phyloP scores from a whole-genome alignment of 2,113 vertebrate species.

The Myotis davidii region DNA sequence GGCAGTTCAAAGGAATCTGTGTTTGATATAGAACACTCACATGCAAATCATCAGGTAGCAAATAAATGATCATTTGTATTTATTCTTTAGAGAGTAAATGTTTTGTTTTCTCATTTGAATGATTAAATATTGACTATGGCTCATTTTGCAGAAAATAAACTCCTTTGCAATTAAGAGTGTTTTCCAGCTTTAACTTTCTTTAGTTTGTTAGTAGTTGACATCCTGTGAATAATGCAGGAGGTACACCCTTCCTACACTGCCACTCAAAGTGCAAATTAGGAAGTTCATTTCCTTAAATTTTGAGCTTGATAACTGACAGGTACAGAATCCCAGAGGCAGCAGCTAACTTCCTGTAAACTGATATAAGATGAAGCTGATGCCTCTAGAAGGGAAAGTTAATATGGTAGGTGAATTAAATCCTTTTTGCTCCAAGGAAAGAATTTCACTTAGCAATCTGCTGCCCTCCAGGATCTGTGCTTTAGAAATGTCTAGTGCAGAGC shows the following conservation, averaged over 20 bases:
- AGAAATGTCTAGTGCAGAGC: background rate
- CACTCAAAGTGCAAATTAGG: constrained; percentile 16
- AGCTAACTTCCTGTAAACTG: constrained; percentile 16
- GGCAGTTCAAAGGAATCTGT: background rate
- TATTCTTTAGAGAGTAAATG: background rate
- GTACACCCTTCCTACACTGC: background rate
- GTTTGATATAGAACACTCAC: background rate
- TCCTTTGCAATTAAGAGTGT: background rate
- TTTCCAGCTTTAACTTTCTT: background rate
- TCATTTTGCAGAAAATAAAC: background rate
- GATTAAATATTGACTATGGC: background rate
- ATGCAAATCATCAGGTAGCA: background rate
- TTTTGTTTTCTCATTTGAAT: constrained; percentile 2
- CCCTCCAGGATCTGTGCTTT: background rate
- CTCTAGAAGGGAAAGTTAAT: constrained; percentile 47
- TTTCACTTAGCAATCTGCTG: background rate
- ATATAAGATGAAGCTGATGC: background rate
- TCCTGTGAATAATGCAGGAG: background rate
- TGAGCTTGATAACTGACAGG: constrained; percentile 21
- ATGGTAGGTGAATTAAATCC: constrained; percentile 38
- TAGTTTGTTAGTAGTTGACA: constrained; percentile 39
- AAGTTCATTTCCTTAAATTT: constrained; percentile 41
- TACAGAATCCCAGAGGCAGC: constrained; percentile 6
- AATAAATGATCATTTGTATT: background rate
- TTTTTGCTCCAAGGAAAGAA: constrained; percentile 3